A percentile compares a stretch with the other conserved stretches of the same genome.
These are phyloP conservation scores for Machimus atricapillus DNA, from an alignment of 2,888 invertebrate species.

Conservation along the genomic window DNA sequence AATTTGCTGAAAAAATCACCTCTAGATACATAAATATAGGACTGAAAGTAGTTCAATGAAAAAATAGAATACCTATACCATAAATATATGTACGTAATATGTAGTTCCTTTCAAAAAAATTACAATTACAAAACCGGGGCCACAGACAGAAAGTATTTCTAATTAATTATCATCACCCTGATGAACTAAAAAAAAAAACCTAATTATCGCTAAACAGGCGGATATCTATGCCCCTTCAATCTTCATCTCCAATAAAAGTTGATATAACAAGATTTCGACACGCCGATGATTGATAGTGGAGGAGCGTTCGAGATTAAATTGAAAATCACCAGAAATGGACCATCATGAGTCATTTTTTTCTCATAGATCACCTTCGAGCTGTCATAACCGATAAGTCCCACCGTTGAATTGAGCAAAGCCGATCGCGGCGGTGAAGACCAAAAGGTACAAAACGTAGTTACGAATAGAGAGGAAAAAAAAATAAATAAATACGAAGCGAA, in stretches of 20 bases:
- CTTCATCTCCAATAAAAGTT: neutral
- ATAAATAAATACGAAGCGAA: neutral
- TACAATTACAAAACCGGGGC: neutral
- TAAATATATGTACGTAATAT: neutral
- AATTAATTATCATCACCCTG: neutral
- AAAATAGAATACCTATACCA: neutral
- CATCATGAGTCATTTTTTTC: constrained; percentile 24
- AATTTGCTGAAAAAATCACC: too few species aligned
- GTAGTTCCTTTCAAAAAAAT: neutral
- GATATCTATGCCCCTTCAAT: neutral
- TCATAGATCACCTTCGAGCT: constrained; percentile 31
- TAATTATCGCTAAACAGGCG: neutral
- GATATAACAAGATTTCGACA: constrained; percentile 33
- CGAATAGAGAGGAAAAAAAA: neutral
- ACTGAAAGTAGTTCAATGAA: too few species aligned
- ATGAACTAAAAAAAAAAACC: neutral
- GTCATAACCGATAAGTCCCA: constrained; percentile 24
- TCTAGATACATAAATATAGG: too few species aligned
- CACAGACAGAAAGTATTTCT: neutral
- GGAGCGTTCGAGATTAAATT: constrained; percentile 30
- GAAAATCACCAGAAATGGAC: constrained; percentile 29
- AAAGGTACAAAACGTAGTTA: constrained; percentile 1
- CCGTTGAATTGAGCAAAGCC: constrained; percentile 2
- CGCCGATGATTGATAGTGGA: constrained; percentile 30
- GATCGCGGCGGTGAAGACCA: constrained; percentile 25